Evolutionary conservation across 1,140 invertebrate species (phyloP).

Genomic region (Diprion similis): DNA sequence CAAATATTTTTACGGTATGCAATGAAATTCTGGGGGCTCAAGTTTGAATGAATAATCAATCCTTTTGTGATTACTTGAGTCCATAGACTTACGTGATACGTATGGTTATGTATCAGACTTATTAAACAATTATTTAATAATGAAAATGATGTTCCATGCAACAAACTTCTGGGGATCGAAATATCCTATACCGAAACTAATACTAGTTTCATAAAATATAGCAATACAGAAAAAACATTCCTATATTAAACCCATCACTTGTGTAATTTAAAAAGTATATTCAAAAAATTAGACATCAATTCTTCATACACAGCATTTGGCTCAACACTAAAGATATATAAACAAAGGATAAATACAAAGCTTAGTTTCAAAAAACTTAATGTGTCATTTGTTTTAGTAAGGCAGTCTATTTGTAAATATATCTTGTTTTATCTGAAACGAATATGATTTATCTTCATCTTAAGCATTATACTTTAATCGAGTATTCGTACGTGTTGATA

Average conservation of each 20-base stretch:
- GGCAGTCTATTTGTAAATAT: conserved; percentile 5
- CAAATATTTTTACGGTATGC: too few relatives aligned
- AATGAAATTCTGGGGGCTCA: too few relatives aligned
- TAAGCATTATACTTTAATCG: background rate
- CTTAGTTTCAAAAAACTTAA: too few relatives aligned
- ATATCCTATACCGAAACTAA: background rate
- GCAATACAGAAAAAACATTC: background rate
- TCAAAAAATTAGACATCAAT: background rate
- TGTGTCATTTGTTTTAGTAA: conserved; percentile 8
- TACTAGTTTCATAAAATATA: background rate
- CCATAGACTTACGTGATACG: too few relatives aligned
- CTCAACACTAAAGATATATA: background rate
- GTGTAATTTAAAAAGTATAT: background rate
- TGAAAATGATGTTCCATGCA: too few relatives aligned
- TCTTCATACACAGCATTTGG: background rate
- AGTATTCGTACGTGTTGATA: background rate
- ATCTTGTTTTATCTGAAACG: background rate
- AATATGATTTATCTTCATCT: background rate
- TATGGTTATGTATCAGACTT: too few relatives aligned
- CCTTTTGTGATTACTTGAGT: too few relatives aligned
- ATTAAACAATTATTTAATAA: too few relatives aligned
- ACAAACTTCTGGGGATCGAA: too few relatives aligned
- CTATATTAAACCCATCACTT: background rate
- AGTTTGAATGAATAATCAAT: too few relatives aligned
- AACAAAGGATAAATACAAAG: background rate